phyloP scores from a whole-genome alignment of 2,888 invertebrate species.

The Bombylius discolor region DNA sequence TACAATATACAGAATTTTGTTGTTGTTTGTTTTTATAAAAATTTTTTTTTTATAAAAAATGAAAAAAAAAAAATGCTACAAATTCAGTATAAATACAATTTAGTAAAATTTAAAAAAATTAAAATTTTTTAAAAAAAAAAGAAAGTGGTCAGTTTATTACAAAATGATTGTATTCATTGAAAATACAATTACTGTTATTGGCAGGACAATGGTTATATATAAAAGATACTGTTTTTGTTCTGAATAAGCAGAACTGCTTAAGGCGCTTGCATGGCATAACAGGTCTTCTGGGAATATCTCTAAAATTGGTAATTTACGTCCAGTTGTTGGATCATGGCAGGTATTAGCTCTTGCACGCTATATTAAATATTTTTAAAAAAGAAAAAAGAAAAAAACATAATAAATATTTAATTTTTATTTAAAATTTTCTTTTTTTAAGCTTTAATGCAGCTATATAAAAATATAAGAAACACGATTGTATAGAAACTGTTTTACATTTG shows the following conservation, averaged over 20 bases:
- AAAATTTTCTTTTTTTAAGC: background rate
- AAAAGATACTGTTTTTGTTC: slow-evolving; percentile 5
- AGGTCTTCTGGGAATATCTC: slow-evolving; percentile 67
- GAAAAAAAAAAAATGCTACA: no score
- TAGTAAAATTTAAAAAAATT: no score
- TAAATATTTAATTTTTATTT: background rate
- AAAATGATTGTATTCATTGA: background rate
- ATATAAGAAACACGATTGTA: no score
- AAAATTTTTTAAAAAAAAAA: no score
- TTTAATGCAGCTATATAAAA: background rate
- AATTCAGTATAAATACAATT: no score
- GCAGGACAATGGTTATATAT: slow-evolving; percentile 4
- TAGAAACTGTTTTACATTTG: background rate
- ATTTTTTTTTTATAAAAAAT: no score
- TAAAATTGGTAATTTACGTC: slow-evolving; percentile 51
- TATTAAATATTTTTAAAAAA: background rate
- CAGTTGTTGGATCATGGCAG: slow-evolving; percentile 52
- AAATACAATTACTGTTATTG: slow-evolving; percentile 1
- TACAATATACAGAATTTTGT: no score
- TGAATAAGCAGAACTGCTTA: slow-evolving; percentile 46
- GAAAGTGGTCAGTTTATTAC: no score
- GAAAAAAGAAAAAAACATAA: slow-evolving; percentile 4
- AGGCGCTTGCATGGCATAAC: slow-evolving; percentile 73
- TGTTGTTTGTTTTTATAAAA: no score
- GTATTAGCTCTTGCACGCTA: slow-evolving; percentile 50